These are phyloP conservation scores for Cryptophagus acutangulus DNA, from an alignment of 2,888 invertebrate genomes.

Conservation along the genomic window DNA sequence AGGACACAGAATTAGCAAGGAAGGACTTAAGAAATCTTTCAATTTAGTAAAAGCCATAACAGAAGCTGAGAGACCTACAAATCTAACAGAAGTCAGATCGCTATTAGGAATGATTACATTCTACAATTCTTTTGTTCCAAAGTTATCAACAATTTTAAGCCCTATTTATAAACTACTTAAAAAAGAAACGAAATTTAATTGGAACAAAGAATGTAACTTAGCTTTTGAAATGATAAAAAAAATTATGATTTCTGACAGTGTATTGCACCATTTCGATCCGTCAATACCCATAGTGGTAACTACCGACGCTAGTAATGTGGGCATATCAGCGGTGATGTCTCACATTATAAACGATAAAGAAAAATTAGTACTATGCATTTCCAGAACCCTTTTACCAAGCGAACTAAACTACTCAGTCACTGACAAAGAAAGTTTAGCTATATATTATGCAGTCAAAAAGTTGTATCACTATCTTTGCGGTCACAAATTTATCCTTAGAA, in stretches of 20 bases:
- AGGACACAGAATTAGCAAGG: slow-evolving; percentile 26
- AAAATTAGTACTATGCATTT: slow-evolving; percentile 1
- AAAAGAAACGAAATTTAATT: slow-evolving; percentile 5
- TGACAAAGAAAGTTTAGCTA: slow-evolving; percentile 29
- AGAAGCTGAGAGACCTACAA: background rate
- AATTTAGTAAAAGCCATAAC: background rate
- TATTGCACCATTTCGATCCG: slow-evolving; percentile 3
- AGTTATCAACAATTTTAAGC: background rate
- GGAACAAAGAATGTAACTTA: slow-evolving; percentile 6
- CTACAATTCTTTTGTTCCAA: slow-evolving; percentile 1
- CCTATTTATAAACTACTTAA: slow-evolving; percentile 2
- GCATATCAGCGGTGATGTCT: slow-evolving; percentile 10
- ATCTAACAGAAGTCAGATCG: background rate
- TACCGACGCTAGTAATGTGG: slow-evolving; percentile 6
- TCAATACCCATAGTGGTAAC: slow-evolving; percentile 7
- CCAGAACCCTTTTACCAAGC: background rate
- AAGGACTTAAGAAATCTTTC: background rate
- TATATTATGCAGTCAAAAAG: slow-evolving; percentile 24
- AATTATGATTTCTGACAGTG: background rate
- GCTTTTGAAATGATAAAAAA: slow-evolving; percentile 7
- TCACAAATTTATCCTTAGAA: slow-evolving; percentile 2
- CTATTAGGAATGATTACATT: background rate
- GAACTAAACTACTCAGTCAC: slow-evolving; percentile 4
- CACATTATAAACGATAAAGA: slow-evolving; percentile 7
- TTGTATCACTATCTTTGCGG: slow-evolving; percentile 7